Evolutionary conservation across 92 coral and sea anemone species (phyloP).

Genomic region (Porites lobata): DNA sequence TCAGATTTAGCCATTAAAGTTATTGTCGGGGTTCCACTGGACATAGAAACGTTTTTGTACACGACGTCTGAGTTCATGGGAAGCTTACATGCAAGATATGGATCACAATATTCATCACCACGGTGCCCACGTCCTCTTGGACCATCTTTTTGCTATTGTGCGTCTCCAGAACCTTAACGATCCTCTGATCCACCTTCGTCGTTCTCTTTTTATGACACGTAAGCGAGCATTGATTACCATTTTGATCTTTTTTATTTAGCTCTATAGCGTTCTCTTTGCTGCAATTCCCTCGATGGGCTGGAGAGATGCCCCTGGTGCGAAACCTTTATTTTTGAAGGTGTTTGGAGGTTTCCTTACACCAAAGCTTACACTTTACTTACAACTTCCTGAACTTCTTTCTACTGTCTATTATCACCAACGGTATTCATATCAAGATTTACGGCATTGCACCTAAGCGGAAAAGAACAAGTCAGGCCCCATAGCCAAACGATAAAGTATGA

Average conservation of each 20-base stretch:
- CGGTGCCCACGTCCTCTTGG: constrained; percentile 72
- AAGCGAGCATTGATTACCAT: constrained; percentile 70
- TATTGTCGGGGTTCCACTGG: background rate
- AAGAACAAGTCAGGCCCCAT: background rate
- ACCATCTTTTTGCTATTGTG: constrained; percentile 75
- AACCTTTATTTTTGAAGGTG: constrained; percentile 19
- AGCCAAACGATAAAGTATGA: constrained; percentile 22
- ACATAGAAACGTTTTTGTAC: background rate
- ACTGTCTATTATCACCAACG: constrained; percentile 59
- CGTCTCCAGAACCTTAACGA: constrained; percentile 76
- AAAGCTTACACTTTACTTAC: constrained; percentile 39
- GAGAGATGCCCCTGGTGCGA: constrained; percentile 40
- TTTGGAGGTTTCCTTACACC: constrained; percentile 65
- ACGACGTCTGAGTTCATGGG: constrained; percentile 67
- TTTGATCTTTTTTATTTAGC: constrained; percentile 72
- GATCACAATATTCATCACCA: constrained; percentile 63
- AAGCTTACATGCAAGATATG: constrained; percentile 70
- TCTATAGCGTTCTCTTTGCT: constrained; percentile 81
- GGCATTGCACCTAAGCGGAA: constrained; percentile 41
- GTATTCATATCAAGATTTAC: constrained; percentile 66
- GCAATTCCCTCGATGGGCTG: constrained; percentile 84
- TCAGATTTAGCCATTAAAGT: constrained; percentile 53
- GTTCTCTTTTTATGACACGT: constrained; percentile 76
- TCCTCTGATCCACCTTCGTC: constrained; percentile 83
- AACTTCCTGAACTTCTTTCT: constrained; percentile 56